Evolutionary conservation across 64 coral and sea anemone genomes (phyloP).

Genomic region (Montipora cactus): DNA sequence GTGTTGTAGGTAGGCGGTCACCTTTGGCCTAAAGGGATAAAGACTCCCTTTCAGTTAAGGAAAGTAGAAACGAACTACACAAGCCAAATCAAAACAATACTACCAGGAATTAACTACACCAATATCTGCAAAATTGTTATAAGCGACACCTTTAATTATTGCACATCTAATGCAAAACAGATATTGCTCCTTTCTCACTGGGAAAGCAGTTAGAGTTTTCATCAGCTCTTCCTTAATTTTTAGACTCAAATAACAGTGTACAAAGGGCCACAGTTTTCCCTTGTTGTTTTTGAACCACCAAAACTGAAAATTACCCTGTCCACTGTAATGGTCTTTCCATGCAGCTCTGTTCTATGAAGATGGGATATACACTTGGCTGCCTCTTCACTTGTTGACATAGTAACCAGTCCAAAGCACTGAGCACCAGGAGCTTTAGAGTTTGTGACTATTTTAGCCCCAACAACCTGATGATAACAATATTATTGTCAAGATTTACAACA

Average conservation of each 20-base stretch:
- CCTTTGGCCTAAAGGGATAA: constrained; percentile 66
- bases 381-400: constrained; percentile 99
- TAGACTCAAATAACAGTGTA: too few species aligned
- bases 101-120: too few species aligned
- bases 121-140: too few species aligned
- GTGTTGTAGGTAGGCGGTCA: constrained; percentile 67
- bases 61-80: too few species aligned
- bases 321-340: constrained; percentile 96
- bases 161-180: too few species aligned
- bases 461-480: constrained; percentile 73
- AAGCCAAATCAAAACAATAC: too few species aligned
- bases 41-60: neutral
- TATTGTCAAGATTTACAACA: neutral
- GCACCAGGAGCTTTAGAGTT: constrained; percentile 98
- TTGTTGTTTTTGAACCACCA: neutral
- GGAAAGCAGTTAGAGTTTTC: too few species aligned
- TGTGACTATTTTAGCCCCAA: constrained; percentile 97
- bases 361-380: constrained; percentile 99
- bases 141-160: too few species aligned
- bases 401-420: constrained; percentile 99
- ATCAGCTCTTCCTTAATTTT: too few species aligned
- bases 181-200: too few species aligned
- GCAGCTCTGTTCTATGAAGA: constrained; percentile 95
- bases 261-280: too few species aligned
- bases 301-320: constrained; percentile 80